A percentile compares a stretch with the other conserved stretches of the same genome.
Evolutionary conservation across 2,113 vertebrate species (phyloP).

Genomic region (Vireo altiloquus): DNA sequence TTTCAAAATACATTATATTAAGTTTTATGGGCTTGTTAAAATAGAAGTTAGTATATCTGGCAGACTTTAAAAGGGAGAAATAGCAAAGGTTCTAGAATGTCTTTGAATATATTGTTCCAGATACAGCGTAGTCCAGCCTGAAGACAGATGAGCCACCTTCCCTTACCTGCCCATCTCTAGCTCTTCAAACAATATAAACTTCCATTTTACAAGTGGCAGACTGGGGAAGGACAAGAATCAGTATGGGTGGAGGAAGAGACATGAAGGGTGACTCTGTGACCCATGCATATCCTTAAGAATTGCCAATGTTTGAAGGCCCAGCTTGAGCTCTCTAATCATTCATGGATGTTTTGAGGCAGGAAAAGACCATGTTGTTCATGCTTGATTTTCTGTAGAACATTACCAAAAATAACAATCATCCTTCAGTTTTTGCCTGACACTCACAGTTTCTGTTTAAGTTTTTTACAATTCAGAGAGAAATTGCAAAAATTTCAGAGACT

Average conservation of each 20-base stretch:
- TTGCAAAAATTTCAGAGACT: too few relatives aligned
- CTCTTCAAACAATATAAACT: background rate
- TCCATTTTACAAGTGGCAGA: background rate
- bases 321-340: background rate
- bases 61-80: conserved; percentile 27
- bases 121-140: background rate
- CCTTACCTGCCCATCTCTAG: background rate
- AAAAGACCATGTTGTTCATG: background rate
- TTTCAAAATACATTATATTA: conserved; percentile 13
- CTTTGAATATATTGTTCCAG: background rate
- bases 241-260: background rate
- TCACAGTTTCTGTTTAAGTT: background rate
- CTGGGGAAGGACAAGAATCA: background rate
- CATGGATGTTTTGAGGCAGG: background rate
- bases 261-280: background rate
- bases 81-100: background rate
- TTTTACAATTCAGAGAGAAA: background rate
- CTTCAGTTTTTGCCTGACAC: background rate
- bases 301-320: background rate
- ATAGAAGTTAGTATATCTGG: background rate
- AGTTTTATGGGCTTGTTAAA: background rate
- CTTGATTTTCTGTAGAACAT: background rate
- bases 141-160: background rate
- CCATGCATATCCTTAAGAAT: background rate
- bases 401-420: background rate